Base-by-base conservation (phyloP, 2,888 invertebrate genomes). In the Mythimna pallens region DNA sequence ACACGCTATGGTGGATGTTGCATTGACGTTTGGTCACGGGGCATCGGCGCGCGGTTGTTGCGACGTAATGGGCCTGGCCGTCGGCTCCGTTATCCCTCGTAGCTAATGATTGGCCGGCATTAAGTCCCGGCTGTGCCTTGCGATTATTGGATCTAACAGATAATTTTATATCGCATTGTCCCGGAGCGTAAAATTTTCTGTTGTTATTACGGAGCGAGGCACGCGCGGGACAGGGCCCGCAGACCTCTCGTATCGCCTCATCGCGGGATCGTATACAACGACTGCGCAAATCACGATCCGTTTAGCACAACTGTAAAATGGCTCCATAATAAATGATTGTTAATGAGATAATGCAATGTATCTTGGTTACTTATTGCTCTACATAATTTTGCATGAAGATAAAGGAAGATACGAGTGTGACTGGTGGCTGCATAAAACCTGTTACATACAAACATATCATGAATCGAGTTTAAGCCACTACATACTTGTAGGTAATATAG, bases 61-160 rank as follows among this genome's bases (percentile, higher is more conserved):
- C 90, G 85, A 91, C 91, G 91, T 88, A 92, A 92, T 94, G 89
- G 93, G 86, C 91, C 92, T 90, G 94, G 94, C 94, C 94, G 92
- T 89, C 89, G 94, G 94, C 94, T 93, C 96, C 96, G 96, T 95
- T 96, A 96, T 95, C 93, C 96, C 95, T 96, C 92, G 94, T 95
- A 95, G 96, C 94, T 96, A 96, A 96, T 96, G 96, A 96, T 96
- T 96, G 96, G 94, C 95, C 94, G 93, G 95, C 95, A 96, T 96
- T 95, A 96, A 94, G 94, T 93, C 94, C 91, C 91, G 94, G 90
- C 95, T 93, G 95, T 95, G 94, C 94, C 92, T 93, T 95, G 95
- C 95, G 96, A 96, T 96, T 96, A 96, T 96, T 96, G 96, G 96
- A 95, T 96, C 96, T 95, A 96, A 95, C 96, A 95, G 96, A 96